Evolutionary conservation across 53 echinoderm and acorn worm species (phyloP).

Genomic region (Echinometra lucunter): DNA sequence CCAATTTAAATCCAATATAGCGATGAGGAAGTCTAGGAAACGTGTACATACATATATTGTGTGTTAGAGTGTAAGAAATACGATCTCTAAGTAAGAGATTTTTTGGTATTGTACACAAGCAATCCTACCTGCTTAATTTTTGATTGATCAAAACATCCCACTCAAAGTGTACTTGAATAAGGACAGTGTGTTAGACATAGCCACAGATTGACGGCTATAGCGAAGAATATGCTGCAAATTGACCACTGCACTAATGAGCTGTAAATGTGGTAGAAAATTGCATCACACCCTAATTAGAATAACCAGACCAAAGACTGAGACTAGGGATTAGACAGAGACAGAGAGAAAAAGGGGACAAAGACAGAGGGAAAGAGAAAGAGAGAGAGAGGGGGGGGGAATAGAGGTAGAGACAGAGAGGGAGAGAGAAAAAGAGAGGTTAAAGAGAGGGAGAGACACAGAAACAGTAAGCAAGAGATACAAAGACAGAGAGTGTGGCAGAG

Average conservation of each 20-base stretch:
- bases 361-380: neutral
- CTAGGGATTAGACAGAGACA: neutral
- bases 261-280: neutral
- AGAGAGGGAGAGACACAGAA: neutral
- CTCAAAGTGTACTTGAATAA: neutral
- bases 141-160: neutral
- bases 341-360: neutral
- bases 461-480: neutral
- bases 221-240: neutral
- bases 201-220: neutral
- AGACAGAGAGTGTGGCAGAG: neutral
- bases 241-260: neutral
- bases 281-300: neutral
- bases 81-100: neutral
- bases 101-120: neutral
- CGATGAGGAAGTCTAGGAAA: neutral
- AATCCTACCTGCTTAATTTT: neutral
- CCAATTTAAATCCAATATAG: constrained; percentile 14
- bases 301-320: neutral
- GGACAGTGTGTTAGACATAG: neutral
- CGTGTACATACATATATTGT: neutral
- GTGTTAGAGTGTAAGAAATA: neutral
- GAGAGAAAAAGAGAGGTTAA: neutral
- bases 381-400: neutral
- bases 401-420: neutral